phyloP scores from a whole-genome alignment of 2,888 invertebrate species.

The Colostygia pectinataria region DNA sequence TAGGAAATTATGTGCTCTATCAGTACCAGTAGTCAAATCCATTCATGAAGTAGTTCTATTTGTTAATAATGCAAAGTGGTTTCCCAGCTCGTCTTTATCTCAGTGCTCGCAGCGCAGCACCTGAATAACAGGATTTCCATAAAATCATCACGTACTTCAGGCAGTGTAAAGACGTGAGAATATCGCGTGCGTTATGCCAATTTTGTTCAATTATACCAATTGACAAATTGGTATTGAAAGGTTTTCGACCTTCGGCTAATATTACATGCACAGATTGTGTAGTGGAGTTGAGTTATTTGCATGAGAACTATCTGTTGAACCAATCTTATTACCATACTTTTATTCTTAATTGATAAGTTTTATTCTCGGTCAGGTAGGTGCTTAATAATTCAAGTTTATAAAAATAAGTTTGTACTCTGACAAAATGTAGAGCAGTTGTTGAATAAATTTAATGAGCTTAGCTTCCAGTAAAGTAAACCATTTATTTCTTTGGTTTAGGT shows the following conservation, averaged over 20 bases:
- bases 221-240: constrained; percentile 60
- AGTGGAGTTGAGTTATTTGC: constrained; percentile 34
- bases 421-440: no score
- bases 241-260: constrained; percentile 54
- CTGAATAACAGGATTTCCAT: constrained; percentile 26
- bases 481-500: no score
- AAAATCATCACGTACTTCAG: constrained; percentile 30
- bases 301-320: constrained; percentile 32
- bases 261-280: constrained; percentile 31
- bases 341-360: background rate
- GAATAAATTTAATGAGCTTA: no score
- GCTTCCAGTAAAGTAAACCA: no score
- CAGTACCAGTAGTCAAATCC: background rate
- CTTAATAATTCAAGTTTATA: no score
- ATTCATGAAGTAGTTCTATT: background rate
- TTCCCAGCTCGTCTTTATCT: background rate
- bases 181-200: constrained; percentile 53
- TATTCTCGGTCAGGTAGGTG: background rate
- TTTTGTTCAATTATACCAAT: constrained; percentile 55
- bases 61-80: background rate
- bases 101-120: background rate
- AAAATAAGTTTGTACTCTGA: no score
- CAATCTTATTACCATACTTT: background rate
- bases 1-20: constrained; percentile 17
- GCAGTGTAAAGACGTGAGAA: constrained; percentile 45